Evolutionary conservation across 2,113 vertebrate genomes (phyloP), one percentile per base, ranked within the genome.

Genomic region (Percopsis transmontana): DNA sequence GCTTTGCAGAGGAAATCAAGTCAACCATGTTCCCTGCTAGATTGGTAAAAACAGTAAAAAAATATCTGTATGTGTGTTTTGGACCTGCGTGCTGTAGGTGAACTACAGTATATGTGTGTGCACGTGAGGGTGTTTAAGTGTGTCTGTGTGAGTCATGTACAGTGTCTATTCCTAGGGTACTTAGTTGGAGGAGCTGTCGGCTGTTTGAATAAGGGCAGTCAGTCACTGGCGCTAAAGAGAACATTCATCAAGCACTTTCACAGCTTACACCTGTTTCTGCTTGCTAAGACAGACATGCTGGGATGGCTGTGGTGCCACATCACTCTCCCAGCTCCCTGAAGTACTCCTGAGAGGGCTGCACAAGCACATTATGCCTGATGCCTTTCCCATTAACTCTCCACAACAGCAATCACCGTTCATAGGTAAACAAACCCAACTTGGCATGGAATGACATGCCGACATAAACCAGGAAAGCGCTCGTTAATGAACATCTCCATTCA

Each of bases 251-350:
- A 70, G 74, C 74, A 76, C 75, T 80, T 85, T 70, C 66, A 62
- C 86, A 75, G 82, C 83, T 85, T 83, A 87, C 89, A 91, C 89
- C 85, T 88, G 89, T 89, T 91, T 90, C 84, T 82, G 79, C 84
- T 76, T 83, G 77, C 79, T 76, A 81, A 85, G 74, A 84, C 87
- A 76, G 83, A 81, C 88, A 82, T 66, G 83, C 80, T 64, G 82
- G 71, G 75, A 85, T 51, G 66, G 66, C 70, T 41, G 56, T 7
- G 66, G 47, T 57, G 73, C 81, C 81, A 83, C 88, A 87, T 91
- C 82, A 75, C 77, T 86, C 88, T 85, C 64, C 16, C 16, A 41
- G 24, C 79, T 62, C 66, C 64, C 79, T 70, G 74, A 80, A 88
- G 71, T 80, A 76, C 77, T 82, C 82, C 83, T 65, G 47, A 38